A percentile compares a stretch with the other conserved stretches of the same genome.
These are phyloP conservation scores for Protaetia brevitarsis DNA, from an alignment of 1,140 invertebrate genomes.

Conservation along the genomic window DNA sequence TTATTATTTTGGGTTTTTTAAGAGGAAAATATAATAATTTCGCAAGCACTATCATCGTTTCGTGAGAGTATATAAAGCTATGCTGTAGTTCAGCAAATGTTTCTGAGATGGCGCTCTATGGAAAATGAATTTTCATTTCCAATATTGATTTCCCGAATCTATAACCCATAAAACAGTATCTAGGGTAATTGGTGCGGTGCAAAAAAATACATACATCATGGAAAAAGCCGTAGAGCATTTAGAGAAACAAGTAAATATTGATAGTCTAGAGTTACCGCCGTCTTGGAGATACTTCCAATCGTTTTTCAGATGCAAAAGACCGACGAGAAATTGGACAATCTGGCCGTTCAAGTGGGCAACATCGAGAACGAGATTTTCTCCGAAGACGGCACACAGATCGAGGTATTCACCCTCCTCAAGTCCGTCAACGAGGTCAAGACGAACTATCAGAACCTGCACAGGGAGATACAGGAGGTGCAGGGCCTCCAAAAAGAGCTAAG, in stretches of 20 bases:
- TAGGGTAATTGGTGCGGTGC: no score
- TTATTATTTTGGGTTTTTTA: no score
- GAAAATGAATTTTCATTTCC: no score
- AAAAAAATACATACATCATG: no score
- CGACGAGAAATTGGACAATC: slow-evolving; percentile 41
- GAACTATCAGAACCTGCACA: slow-evolving; percentile 47
- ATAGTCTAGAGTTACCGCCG: not conserved
- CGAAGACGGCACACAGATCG: slow-evolving; percentile 41
- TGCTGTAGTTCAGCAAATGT: no score
- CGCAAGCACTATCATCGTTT: no score
- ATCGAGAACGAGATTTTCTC: slow-evolving; percentile 44
- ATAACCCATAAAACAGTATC: no score
- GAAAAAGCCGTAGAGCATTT: slow-evolving; percentile 40
- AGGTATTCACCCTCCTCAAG: slow-evolving; percentile 42
- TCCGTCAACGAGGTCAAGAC: slow-evolving; percentile 46
- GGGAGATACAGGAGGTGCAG: slow-evolving; percentile 46
- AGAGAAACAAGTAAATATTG: slow-evolving; percentile 39
- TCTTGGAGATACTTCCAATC: not conserved
- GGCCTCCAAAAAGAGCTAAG: slow-evolving; percentile 47
- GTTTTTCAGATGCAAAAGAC: slow-evolving; percentile 46
- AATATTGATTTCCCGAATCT: no score
- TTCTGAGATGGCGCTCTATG: no score
- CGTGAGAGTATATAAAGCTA: no score
- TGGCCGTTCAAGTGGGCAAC: slow-evolving; percentile 45
- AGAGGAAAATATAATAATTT: no score